Conservation (phyloP, 2,113 vertebrate species). For the Ascaphus truei region DNA sequence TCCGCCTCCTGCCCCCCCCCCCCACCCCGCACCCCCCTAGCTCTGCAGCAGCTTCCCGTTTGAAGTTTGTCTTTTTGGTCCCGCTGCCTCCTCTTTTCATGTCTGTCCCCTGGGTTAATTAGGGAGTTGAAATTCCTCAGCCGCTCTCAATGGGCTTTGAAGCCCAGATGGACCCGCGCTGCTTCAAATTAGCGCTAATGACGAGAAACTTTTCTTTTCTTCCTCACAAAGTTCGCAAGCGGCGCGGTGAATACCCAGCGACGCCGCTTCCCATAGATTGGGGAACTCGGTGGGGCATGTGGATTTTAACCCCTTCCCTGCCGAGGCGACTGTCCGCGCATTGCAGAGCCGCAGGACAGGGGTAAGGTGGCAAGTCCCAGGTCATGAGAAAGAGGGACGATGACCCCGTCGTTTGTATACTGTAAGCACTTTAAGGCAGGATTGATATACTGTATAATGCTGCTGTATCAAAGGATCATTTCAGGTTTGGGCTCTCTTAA, state of each 20-base stretch:
- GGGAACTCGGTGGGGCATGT: background rate
- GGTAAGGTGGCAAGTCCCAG: too few relatives aligned
- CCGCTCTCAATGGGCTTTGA: constrained; percentile 64
- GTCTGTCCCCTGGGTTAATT: constrained; percentile 81
- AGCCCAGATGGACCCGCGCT: constrained; percentile 57
- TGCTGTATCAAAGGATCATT: too few relatives aligned
- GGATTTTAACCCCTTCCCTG: background rate
- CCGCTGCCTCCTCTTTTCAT: constrained; percentile 84
- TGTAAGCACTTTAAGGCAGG: too few relatives aligned
- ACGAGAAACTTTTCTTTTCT: constrained; percentile 48
- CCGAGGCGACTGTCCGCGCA: too few relatives aligned
- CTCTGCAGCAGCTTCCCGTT: too few relatives aligned
- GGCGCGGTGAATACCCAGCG: constrained; percentile 19
- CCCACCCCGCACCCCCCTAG: background rate
- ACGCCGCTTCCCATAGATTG: constrained; percentile 16
- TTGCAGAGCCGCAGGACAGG: too few relatives aligned
- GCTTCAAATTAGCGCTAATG: constrained; percentile 65
- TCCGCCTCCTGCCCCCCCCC: background rate
- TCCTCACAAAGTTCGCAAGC: constrained; percentile 28
- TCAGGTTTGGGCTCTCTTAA: too few relatives aligned
- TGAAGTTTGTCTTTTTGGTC: constrained; percentile 55
- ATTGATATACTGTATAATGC: too few relatives aligned
- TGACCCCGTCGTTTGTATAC: too few relatives aligned
- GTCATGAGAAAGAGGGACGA: too few relatives aligned
- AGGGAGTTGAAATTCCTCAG: constrained; percentile 76